Base-by-base conservation (phyloP, 2,888 invertebrate species). In the Trissolcus japonicus region DNA sequence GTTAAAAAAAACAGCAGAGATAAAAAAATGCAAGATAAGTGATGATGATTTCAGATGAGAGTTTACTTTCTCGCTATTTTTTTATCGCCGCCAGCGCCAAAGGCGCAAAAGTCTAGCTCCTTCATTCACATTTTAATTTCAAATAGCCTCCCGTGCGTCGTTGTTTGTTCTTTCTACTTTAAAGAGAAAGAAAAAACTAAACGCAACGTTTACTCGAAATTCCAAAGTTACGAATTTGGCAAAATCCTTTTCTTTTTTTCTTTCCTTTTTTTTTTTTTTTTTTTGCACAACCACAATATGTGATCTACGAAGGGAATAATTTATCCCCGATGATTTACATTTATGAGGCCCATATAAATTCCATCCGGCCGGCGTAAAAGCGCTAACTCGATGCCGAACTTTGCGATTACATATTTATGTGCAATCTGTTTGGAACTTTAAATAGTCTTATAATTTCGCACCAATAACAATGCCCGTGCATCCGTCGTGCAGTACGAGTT, bases 71-170 rank as follows among this genome's bases (percentile, higher is more conserved):
- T 41, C 62, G 50, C 41, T 35, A 35, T 11, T 35, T 35, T 29
- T 35, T 35, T 35, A 35, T 35, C 35, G 35, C 19, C 54, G 40
- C n/a, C 25, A 35, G 29, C 71, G 63, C 62, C 65, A 54, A 46
- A 59, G 72, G 72, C 59, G 54, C 53, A 72, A 59, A 72, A 57
- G 57, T 63, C 71, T 71, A 2, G 60, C 55, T 66, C 60, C 50
- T 72, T 66, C 72, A 55, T 41, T 55, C 66, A 66, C 66, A 73
- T 73, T 73, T 66, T 73, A 73, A 73, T 73, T 73, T 73, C 66
- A 66, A 73, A 73, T 73, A 51, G 66, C 66, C 73, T 66, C 73
- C 61, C 61, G 66, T 66, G 66, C 54, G 56, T 56, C 59, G 56
- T 56, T 66, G 43, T 73, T 73, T 61, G 72, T 72, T 72, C 17